Evolutionary conservation across 2,888 invertebrate genomes (phyloP).

Genomic region (Nephrotoma flavescens): DNA sequence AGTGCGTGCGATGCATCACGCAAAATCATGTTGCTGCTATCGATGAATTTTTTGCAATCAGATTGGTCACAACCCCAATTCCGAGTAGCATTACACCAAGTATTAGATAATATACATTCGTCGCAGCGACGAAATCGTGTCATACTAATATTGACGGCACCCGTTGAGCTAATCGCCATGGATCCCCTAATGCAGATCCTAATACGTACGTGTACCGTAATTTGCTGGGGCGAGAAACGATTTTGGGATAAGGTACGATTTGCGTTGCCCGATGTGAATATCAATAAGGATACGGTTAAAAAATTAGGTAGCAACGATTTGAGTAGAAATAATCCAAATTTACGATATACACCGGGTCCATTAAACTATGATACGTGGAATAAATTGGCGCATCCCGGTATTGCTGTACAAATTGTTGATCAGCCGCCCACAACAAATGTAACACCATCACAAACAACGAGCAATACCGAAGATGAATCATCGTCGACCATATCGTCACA

Average conservation of each 20-base stretch:
- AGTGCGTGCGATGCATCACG: slow-evolving; percentile 42
- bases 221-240: slow-evolving; percentile 66
- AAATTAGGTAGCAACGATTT: slow-evolving; percentile 5
- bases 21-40: slow-evolving; percentile 64
- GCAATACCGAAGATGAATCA: slow-evolving; percentile 12
- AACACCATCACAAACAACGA: slow-evolving; percentile 11
- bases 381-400: slow-evolving; percentile 40
- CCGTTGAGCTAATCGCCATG: slow-evolving; percentile 55
- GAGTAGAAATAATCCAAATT: slow-evolving; percentile 23
- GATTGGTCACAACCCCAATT: slow-evolving; percentile 76
- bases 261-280: slow-evolving; percentile 58
- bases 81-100: slow-evolving; percentile 63
- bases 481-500: slow-evolving; percentile 10
- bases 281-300: slow-evolving; percentile 4
- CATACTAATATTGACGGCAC: slow-evolving; percentile 40
- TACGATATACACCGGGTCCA: slow-evolving; percentile 56
- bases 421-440: neutral
- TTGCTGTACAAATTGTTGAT: slow-evolving; percentile 9
- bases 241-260: slow-evolving; percentile 81
- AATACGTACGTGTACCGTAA: slow-evolving; percentile 53
- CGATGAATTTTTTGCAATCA: slow-evolving; percentile 63
- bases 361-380: slow-evolving; percentile 58
- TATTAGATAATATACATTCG: slow-evolving; percentile 48
- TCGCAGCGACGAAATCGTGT: slow-evolving; percentile 45
- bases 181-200: slow-evolving; percentile 61